Percentiles rank a stretch among this genome's conserved stretches.
Conservation (phyloP, 1,140 invertebrate species). For the Saccostrea glomerata region DNA sequence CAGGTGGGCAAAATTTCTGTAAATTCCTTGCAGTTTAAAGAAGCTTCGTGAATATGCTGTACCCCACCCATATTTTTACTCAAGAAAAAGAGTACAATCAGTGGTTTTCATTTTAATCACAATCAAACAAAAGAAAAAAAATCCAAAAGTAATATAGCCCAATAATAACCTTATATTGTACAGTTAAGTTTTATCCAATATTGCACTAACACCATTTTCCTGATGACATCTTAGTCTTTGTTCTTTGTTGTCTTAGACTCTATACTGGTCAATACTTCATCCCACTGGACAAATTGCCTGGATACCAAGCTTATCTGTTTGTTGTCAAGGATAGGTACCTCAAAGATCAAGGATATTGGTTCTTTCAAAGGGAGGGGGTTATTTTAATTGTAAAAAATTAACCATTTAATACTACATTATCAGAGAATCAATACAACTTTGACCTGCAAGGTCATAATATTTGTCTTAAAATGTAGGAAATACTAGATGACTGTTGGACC, state of each 20-base stretch:
- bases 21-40: too few relatives aligned
- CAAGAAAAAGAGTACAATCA: not conserved
- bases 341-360: not conserved
- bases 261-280: constrained; percentile 57
- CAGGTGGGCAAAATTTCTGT: too few relatives aligned
- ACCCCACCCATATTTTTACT: too few relatives aligned
- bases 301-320: constrained; percentile 57
- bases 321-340: constrained; percentile 51
- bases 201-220: not conserved
- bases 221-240: not conserved
- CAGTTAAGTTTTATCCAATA: not conserved
- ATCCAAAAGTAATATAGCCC: not conserved
- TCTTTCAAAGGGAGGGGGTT: too few relatives aligned
- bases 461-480: too few relatives aligned
- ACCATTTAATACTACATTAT: too few relatives aligned
- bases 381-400: too few relatives aligned
- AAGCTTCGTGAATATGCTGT: too few relatives aligned
- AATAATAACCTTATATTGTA: not conserved
- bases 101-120: not conserved
- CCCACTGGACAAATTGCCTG: constrained; percentile 65
- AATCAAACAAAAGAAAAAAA: not conserved
- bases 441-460: too few relatives aligned
- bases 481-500: too few relatives aligned
- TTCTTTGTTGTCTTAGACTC: constrained; percentile 25
- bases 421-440: too few relatives aligned